Percentiles rank a stretch among this genome's conserved stretches.
Evolutionary conservation across 2,113 vertebrate species (phyloP).

Genomic region (Lasiurus borealis): DNA sequence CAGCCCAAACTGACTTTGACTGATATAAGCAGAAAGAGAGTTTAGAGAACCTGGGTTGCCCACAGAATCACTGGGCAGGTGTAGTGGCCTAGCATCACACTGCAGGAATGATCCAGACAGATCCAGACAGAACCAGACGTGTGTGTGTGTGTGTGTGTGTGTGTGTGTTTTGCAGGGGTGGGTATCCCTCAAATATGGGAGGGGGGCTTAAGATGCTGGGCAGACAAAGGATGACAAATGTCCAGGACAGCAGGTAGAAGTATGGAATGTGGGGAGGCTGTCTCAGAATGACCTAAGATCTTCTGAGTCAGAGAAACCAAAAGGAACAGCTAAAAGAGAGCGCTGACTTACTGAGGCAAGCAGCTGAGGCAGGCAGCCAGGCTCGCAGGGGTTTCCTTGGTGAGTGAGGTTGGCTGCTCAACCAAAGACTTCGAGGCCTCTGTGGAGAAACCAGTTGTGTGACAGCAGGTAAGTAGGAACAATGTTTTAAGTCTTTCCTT

Average conservation of each 20-base stretch:
- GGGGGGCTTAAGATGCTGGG: not conserved
- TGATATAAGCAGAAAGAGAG: not conserved
- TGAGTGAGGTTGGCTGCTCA: not conserved
- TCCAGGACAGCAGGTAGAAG: conserved; percentile 71
- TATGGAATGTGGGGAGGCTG: conserved; percentile 62
- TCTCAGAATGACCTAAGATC: conserved; percentile 76
- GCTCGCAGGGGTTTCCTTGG: not conserved
- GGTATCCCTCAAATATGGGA: not conserved
- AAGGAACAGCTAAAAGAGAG: conserved; percentile 67
- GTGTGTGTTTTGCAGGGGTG: not conserved
- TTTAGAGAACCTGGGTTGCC: not conserved
- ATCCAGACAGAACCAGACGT: not conserved
- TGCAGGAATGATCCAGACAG: not conserved
- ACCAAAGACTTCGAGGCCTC: not conserved
- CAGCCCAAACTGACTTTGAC: not conserved
- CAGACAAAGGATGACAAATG: conserved; percentile 69
- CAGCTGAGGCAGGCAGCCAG: not conserved
- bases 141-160: not conserved
- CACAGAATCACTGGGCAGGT: not conserved
- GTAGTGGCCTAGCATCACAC: not conserved
- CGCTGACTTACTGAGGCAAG: not conserved
- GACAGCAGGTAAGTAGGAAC: conserved; percentile 66
- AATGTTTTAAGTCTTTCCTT: not conserved
- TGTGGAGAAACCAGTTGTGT: not conserved
- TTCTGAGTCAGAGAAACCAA: conserved; percentile 76